phyloP scores from a whole-genome alignment of 1,140 invertebrate species.

The Aphidius ervi region DNA sequence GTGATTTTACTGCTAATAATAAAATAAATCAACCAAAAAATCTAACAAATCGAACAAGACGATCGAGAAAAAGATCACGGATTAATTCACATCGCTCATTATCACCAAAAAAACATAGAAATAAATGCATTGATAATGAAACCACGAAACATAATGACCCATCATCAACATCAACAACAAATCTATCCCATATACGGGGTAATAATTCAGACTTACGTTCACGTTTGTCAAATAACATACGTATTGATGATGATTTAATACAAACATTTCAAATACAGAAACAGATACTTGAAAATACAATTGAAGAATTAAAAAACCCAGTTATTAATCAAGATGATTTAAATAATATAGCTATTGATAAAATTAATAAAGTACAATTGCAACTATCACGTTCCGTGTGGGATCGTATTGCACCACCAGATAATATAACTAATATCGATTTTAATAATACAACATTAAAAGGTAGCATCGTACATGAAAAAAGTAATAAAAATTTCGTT shows the following conservation, averaged over 20 bases:
- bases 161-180: conserved; percentile 27
- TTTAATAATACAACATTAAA: conserved; percentile 28
- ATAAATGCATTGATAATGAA: no score
- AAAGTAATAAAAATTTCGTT: conserved; percentile 33
- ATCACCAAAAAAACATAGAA: no score
- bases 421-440: conserved; percentile 16
- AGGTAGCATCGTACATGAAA: conserved; percentile 41
- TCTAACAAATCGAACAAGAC: no score
- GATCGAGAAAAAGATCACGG: no score
- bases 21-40: neutral
- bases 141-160: neutral
- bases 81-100: no score
- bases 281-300: conserved; percentile 40
- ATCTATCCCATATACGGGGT: conserved; percentile 26
- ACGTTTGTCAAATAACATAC: conserved; percentile 34
- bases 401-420: conserved; percentile 47
- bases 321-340: conserved; percentile 44
- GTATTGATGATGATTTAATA: conserved; percentile 34
- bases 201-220: conserved; percentile 38
- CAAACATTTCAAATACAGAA: conserved; percentile 46
- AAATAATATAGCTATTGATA: conserved; percentile 43
- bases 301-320: conserved; percentile 36
- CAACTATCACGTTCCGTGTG: conserved; percentile 47
- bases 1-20: neutral
- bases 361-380: conserved; percentile 46